phyloP scores from a whole-genome alignment of 2,113 vertebrate species.

The Dromaius novaehollandiae region DNA sequence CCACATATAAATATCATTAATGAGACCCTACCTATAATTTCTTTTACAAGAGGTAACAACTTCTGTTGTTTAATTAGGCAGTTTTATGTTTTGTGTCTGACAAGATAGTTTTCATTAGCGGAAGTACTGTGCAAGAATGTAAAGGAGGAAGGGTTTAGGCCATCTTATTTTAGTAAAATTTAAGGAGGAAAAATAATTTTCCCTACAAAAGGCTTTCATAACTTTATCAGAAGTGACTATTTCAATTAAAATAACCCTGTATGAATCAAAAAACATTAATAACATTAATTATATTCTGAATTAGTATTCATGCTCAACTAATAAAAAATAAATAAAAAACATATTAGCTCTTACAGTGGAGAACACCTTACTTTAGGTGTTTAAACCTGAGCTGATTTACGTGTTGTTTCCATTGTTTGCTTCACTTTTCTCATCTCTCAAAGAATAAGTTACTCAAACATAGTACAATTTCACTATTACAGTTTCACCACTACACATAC shows the following conservation, averaged over 20 bases:
- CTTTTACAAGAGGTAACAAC: background rate
- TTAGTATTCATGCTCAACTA: background rate
- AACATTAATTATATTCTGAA: background rate
- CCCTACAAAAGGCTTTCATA: background rate
- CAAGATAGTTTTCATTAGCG: background rate
- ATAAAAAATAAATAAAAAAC: background rate
- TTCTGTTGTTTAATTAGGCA: background rate
- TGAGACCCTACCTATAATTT: background rate
- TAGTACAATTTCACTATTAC: background rate
- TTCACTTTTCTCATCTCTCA: background rate
- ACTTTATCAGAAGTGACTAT: accelerated
- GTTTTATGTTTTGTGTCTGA: background rate
- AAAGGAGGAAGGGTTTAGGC: background rate
- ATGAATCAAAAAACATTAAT: background rate
- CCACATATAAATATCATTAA: background rate
- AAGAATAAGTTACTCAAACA: background rate
- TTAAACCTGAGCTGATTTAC: background rate
- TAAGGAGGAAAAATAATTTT: background rate
- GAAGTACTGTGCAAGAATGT: background rate
- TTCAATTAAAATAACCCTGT: background rate
- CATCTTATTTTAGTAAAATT: background rate
- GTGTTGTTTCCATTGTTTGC: background rate
- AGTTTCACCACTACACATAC: background rate
- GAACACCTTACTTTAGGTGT: background rate
- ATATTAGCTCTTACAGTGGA: background rate